Evolutionary conservation across 1,140 invertebrate genomes (phyloP), one percentile per base, ranked within the genome.

Genomic region (Plodia interpunctella): DNA sequence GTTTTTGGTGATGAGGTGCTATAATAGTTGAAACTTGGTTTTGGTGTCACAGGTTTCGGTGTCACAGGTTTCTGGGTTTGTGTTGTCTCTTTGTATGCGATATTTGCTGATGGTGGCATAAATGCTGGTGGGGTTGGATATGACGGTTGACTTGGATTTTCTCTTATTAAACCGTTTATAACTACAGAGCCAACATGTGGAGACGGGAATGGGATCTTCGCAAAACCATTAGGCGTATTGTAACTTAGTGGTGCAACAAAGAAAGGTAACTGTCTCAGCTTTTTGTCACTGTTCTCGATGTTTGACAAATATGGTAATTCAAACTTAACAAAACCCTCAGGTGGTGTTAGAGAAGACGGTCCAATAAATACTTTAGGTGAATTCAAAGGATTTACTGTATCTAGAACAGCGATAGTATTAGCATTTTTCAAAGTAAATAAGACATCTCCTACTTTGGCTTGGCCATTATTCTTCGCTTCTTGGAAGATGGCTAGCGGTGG

Each of bases 161-260:
- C 86, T 44, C 70, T 86, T 10, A 88, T 88, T 55, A 78, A 76
- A 10, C 78, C 88, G 66, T 93, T 94, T 1, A 96, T 91, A 0
- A 96, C 94, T 11, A 96, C 94, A 0, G 95, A 96, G 2, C 95
- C 95, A 3, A 96, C 95, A 78, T 96, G 95, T 1, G 95, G 95
- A 0, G 95, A 93, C 0, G 95, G 95, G 72, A 96, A 93, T 0
- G 95, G 93, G 58, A 96, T 96, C 82, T 96, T 96, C 0, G 94
- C 94, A 74, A 95, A 96, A 11, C 95, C 95, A 13, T 92, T 88
- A 0, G 95, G 95, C 19, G 95, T 94, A 66, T 94, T 93, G 66
- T 96, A 96, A 69, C 94, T 96, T 9, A 96, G 75, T 0, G 95
- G 95, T 2, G 95, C 95, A 0, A 96, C 95, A 57, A 96, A 96